Evolutionary conservation across 35 echinoderm and acorn worm species (phyloP).

Genomic region (Apostichopus japonicus): DNA sequence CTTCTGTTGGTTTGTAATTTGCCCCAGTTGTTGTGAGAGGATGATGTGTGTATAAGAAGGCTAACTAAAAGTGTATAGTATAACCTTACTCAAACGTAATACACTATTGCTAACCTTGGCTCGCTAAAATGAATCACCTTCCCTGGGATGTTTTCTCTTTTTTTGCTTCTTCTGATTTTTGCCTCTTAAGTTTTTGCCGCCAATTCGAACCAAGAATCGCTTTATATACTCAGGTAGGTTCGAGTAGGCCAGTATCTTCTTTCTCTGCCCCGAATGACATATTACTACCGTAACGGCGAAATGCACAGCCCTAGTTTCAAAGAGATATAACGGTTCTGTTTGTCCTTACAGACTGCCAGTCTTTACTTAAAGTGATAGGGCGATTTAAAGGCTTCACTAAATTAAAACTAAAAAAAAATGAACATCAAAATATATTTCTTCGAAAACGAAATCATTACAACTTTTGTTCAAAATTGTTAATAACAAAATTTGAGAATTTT

Average conservation of each 20-base stretch:
- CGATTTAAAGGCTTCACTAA: background rate
- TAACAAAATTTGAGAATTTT: no score
- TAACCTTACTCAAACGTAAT: background rate
- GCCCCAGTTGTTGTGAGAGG: slow-evolving; percentile 34
- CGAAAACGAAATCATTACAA: no score
- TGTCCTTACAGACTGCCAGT: background rate
- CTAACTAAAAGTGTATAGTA: background rate
- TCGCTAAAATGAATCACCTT: slow-evolving; percentile 50
- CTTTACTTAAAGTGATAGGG: background rate
- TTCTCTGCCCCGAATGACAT: slow-evolving; percentile 37
- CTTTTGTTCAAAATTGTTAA: no score
- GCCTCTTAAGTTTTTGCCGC: slow-evolving; percentile 38
- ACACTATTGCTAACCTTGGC: slow-evolving; percentile 11
- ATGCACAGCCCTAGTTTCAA: background rate
- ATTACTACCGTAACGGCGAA: background rate
- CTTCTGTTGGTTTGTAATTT: background rate
- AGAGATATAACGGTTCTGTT: background rate
- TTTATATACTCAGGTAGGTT: slow-evolving; percentile 26
- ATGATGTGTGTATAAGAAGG: background rate
- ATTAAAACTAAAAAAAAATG: background rate
- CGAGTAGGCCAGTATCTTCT: slow-evolving; percentile 7
- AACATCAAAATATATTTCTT: background rate
- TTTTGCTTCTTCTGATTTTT: slow-evolving; percentile 6
- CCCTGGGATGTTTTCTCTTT: background rate
- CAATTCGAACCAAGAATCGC: slow-evolving; percentile 14